A percentile compares a stretch with the other conserved stretches of the same genome.
Conservation (phyloP, 2,797 vertebrate species). For the Sciurus carolinensis region DNA sequence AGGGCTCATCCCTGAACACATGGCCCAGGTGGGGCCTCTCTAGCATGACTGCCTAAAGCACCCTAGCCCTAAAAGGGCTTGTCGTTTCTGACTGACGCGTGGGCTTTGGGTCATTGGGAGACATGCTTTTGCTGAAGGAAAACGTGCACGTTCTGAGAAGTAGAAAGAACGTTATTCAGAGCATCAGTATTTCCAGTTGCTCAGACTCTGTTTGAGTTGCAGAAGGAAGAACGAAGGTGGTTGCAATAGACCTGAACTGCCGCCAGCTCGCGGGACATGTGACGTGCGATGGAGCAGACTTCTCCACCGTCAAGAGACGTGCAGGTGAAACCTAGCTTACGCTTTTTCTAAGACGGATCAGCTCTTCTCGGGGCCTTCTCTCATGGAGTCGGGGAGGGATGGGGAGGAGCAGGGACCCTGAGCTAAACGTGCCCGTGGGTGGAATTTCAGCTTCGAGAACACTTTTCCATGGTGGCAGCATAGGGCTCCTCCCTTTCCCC, state of each 20-base stretch:
- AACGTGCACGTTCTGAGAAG: not conserved
- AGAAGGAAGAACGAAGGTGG: conserved; percentile 16
- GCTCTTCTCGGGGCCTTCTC: not conserved
- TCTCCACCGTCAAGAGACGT: not conserved
- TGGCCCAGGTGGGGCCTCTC: not conserved
- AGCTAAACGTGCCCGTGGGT: not conserved
- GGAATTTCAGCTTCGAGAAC: not conserved
- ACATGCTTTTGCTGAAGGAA: not conserved
- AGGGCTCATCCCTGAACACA: not conserved
- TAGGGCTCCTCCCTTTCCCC: no score
- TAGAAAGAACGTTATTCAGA: not conserved
- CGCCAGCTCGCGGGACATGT: not conserved
- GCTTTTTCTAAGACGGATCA: not conserved
- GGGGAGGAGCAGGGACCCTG: not conserved
- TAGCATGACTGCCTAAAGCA: not conserved
- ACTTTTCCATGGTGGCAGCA: not conserved
- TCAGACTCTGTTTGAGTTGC: not conserved
- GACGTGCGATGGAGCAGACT: not conserved
- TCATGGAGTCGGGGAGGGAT: not conserved
- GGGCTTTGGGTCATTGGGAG: not conserved
- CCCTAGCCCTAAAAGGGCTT: not conserved
- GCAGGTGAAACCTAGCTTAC: not conserved
- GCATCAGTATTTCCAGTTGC: not conserved
- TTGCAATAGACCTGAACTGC: not conserved
- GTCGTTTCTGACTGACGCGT: not conserved